phyloP scores from a whole-genome alignment of 2,797 vertebrate genomes.

The Setipinna tenuifilis region DNA sequence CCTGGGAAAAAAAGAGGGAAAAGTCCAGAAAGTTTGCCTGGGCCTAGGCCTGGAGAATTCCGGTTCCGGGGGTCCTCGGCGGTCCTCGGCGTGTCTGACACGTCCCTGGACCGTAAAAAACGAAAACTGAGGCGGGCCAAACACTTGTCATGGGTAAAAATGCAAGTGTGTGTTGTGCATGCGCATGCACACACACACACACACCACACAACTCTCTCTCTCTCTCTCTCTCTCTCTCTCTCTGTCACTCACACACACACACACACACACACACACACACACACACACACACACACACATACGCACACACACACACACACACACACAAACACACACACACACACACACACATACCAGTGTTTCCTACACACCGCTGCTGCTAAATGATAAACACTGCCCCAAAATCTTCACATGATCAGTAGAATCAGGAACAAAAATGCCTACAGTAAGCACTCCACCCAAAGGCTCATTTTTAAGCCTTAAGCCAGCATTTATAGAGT shows the following conservation, averaged over 20 bases:
- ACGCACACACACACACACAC: conserved; percentile 17
- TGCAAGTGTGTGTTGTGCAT: conserved; percentile 55
- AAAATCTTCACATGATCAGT: no score
- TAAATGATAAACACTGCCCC: no score
- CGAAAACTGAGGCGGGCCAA: conserved; percentile 44
- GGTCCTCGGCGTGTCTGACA: neutral
- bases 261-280: no score
- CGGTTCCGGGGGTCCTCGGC: neutral
- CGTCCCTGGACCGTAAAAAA: neutral
- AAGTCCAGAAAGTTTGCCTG: neutral
- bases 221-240: no score
- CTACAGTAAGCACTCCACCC: no score
- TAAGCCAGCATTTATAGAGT: no score
- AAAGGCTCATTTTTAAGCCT: no score
- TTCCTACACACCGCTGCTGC: no score
- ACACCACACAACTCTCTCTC: no score
- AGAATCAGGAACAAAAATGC: no score
- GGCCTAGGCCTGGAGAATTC: neutral
- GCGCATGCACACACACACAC: conserved; percentile 36
- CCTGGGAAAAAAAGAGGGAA: no score
- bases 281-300: conserved; percentile 33
- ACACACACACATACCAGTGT: neutral
- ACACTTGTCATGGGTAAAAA: conserved; percentile 52
- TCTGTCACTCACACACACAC: conserved; percentile 35
- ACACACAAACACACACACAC: conserved; percentile 24